A percentile compares a stretch with the other conserved stretches of the same genome.
These are phyloP conservation scores for Pocillopora meandrina DNA, from an alignment of 92 coral and sea anemone species.

Conservation along the genomic window DNA sequence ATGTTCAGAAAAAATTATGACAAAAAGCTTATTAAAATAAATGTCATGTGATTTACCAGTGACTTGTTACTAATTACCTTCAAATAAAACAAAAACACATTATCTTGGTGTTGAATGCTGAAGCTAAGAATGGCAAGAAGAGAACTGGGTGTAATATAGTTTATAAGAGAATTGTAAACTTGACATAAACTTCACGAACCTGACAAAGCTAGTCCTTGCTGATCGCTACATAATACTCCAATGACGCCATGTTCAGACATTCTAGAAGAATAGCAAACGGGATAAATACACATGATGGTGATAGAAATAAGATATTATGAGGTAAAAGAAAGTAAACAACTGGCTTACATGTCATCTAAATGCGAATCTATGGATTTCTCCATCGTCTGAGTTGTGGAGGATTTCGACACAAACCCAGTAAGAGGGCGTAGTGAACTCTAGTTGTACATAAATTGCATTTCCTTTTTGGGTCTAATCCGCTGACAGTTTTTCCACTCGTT, in stretches of 20 bases:
- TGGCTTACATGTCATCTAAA: constrained; percentile 77
- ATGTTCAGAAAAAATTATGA: too few relatives aligned
- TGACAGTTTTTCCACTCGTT: neutral
- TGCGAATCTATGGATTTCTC: constrained; percentile 76
- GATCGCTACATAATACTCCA: constrained; percentile 89
- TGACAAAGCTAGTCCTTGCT: constrained; percentile 87
- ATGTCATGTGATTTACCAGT: too few relatives aligned
- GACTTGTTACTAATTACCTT: too few relatives aligned
- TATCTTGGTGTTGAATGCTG: too few relatives aligned
- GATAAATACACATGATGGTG: neutral
- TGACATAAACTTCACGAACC: constrained; percentile 46
- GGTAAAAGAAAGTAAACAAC: neutral
- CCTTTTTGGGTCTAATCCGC: neutral
- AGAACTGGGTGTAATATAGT: too few relatives aligned
- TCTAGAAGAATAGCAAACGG: constrained; percentile 22
- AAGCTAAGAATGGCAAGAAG: too few relatives aligned
- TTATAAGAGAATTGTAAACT: too few relatives aligned
- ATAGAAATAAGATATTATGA: neutral
- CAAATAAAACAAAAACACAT: too few relatives aligned
- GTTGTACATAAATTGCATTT: too few relatives aligned
- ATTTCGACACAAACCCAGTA: neutral
- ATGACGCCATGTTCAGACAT: constrained; percentile 96
- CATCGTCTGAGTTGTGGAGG: constrained; percentile 26
- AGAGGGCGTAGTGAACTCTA: too few relatives aligned
- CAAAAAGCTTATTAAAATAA: too few relatives aligned